Base-by-base conservation (phyloP, 2,888 invertebrate species). In the Steinernema carpocapsae region DNA sequence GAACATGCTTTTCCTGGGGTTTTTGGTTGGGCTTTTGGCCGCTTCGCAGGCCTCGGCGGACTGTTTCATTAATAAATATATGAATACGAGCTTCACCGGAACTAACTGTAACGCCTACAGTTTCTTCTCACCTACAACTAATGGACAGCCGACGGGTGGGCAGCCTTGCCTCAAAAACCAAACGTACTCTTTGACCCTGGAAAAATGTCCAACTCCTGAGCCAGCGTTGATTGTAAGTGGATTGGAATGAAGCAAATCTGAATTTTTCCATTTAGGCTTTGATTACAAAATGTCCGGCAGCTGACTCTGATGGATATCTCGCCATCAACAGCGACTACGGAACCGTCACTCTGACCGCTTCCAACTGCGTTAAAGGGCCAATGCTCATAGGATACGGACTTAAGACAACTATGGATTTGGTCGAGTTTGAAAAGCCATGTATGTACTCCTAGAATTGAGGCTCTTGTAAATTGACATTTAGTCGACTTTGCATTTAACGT, bases 221-320 rank as follows among this genome's bases (percentile, higher is more conserved):
- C n/a, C 19, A 48, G 2, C 48, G 17, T 4, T 14, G 48, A 3
- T 48, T 48, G 48, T 48, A 43, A 10, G 43, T 14, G 10, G 7
- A 14, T 43, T 43, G 43, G 14, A 51, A 51, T 56, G 26, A 3
- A 24, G 26, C 22, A 2, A 56, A 24, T 56, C 6, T 56, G 6
- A 24, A 7, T 29, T 29, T 29, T 64, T 32, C 22, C 17, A 6
- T 64, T 64, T 26, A 64, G 32, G 64, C 37, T 22, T 19, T 2
- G 26, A 19, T 56, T 32, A 12, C 2, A 17, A 29, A 10, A 2
- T 64, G 64, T 26, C 64, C 64, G 1, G 64, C 2, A 1, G 32
- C 7, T n/a, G 32, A 64, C 7, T 64, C 64, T 7, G 64, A 64
- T 26, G 64, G 64, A 29, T 32, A 64, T 32, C 64, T 64, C 17